Percentiles rank a stretch among this genome's conserved stretches.
Conservation (phyloP, 1,140 invertebrate genomes). For the Eupeodes corollae region DNA sequence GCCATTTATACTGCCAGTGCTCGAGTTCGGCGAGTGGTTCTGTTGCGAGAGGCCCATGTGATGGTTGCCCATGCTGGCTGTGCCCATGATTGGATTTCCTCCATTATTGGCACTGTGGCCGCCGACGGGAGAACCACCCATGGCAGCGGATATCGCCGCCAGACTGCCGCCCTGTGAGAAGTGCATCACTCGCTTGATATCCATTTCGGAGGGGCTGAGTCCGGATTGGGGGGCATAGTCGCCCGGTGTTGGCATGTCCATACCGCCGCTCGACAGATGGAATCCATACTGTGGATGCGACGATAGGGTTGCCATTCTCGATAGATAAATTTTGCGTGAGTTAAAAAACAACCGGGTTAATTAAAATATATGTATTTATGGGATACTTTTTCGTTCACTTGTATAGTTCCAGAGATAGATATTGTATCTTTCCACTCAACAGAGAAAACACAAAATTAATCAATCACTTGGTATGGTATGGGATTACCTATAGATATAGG, state of each 20-base stretch:
- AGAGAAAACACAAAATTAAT: too few species aligned
- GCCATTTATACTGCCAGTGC: slow-evolving; percentile 24
- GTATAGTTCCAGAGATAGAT: too few species aligned
- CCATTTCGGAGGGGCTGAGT: slow-evolving; percentile 33
- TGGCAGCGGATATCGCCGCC: slow-evolving; percentile 28
- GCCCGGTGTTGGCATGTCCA: slow-evolving; percentile 27
- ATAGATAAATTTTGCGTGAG: too few species aligned
- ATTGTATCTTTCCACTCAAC: too few species aligned
- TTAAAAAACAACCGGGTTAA: too few species aligned
- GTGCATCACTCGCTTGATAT: slow-evolving; percentile 29
- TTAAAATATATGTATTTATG: too few species aligned
- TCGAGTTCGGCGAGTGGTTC: slow-evolving; percentile 34
- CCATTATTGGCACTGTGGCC: slow-evolving; percentile 13
- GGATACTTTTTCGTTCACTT: too few species aligned
- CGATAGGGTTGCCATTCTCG: slow-evolving; percentile 28
- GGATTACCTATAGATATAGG: too few species aligned
- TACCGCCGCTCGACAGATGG: slow-evolving; percentile 26
- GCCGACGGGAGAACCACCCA: slow-evolving; percentile 22
- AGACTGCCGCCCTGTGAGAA: slow-evolving; percentile 26
- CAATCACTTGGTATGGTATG: too few species aligned
- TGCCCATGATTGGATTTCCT: slow-evolving; percentile 12
- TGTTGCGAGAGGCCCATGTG: slow-evolving; percentile 21
- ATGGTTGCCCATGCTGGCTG: slow-evolving; percentile 24
- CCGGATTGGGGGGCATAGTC: slow-evolving; percentile 27
- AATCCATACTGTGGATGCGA: slow-evolving; percentile 36